Conservation (phyloP, 2,113 vertebrate genomes). For the Tragelaphus scriptus region DNA sequence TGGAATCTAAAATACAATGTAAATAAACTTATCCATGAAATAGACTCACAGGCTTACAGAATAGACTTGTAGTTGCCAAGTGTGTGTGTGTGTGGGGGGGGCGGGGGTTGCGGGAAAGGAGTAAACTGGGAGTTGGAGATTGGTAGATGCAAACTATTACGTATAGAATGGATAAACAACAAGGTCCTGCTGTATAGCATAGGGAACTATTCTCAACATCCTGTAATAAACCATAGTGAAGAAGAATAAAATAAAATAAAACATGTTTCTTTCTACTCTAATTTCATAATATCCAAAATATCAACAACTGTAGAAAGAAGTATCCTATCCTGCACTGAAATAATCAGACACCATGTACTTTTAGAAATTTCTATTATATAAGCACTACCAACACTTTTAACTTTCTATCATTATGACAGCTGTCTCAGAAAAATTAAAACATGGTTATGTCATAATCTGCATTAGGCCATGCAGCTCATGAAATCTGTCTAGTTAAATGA, state of each 20-base stretch:
- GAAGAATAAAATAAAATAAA: not conserved
- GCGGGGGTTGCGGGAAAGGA: not conserved
- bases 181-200: not conserved
- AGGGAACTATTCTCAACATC: not conserved
- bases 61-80: not conserved
- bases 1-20: not conserved
- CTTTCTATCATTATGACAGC: not conserved
- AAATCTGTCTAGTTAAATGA: not conserved
- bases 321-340: not conserved
- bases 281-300: not conserved
- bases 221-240: not conserved
- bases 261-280: not conserved
- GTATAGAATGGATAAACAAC: not conserved
- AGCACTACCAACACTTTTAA: not conserved
- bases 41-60: not conserved
- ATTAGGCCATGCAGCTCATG: not conserved
- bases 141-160: not conserved
- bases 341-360: not conserved
- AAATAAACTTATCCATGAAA: not conserved
- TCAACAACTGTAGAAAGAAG: not conserved
- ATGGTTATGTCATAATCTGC: not conserved
- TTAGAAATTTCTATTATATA: not conserved
- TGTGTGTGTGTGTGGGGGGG: too few relatives aligned
- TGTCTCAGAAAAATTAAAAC: not conserved
- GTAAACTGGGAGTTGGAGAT: not conserved